These are phyloP conservation scores for Arnoldichthys spilopterus DNA, from an alignment of 2,797 vertebrate genomes.

Conservation along the genomic window DNA sequence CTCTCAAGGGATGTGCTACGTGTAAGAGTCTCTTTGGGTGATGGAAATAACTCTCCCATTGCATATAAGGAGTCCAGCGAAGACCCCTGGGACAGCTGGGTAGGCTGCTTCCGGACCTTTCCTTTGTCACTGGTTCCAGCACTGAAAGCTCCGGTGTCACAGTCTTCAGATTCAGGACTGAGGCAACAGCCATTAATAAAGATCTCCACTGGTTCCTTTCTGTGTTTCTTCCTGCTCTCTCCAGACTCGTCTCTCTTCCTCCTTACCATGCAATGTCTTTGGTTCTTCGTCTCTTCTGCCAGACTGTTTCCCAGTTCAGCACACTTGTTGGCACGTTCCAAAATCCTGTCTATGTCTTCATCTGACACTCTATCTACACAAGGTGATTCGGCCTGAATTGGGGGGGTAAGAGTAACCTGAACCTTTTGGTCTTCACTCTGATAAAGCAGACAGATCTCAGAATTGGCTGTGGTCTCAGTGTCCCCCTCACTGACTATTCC, in stretches of 20 bases:
- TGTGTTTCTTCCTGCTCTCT: slow-evolving; percentile 57
- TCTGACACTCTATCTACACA: slow-evolving; percentile 51
- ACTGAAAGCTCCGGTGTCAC: slow-evolving; percentile 63
- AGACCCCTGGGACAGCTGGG: slow-evolving; percentile 82
- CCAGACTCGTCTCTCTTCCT: slow-evolving; percentile 64
- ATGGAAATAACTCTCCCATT: slow-evolving; percentile 80
- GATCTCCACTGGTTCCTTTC: slow-evolving; percentile 66
- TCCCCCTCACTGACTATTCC: slow-evolving; percentile 93
- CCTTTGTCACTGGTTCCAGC: slow-evolving; percentile 65
- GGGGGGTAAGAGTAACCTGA: slow-evolving; percentile 42
- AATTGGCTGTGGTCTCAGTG: slow-evolving; percentile 81
- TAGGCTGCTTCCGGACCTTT: slow-evolving; percentile 65
- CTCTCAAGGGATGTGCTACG: slow-evolving; percentile 91
- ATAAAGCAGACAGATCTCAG: slow-evolving; percentile 79
- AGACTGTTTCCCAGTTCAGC: slow-evolving; percentile 50
- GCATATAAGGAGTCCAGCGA: slow-evolving; percentile 91
- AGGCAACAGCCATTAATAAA: slow-evolving; percentile 65
- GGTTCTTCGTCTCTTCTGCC: slow-evolving; percentile 53
- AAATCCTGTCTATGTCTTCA: slow-evolving; percentile 61
- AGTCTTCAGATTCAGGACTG: slow-evolving; percentile 66
- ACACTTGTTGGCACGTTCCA: slow-evolving; percentile 59
- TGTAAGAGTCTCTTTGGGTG: slow-evolving; percentile 79
- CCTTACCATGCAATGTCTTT: slow-evolving; percentile 48
- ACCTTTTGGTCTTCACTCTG: slow-evolving; percentile 51
- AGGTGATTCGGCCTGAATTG: slow-evolving; percentile 34